Evolutionary conservation across 2,113 vertebrate species (phyloP).

Genomic region (Uropsilus gracilis): DNA sequence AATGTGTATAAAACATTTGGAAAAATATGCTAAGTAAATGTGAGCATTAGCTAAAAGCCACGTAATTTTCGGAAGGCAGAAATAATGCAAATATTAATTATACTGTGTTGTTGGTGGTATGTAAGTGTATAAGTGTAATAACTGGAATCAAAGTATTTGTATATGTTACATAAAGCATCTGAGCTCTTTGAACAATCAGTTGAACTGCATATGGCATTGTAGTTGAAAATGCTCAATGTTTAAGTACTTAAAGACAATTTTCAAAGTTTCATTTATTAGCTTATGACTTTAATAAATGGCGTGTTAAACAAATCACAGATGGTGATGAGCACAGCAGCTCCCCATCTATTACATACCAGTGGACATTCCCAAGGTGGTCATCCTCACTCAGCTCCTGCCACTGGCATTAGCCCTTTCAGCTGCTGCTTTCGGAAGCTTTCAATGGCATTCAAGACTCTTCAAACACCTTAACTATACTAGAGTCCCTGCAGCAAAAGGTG

Average conservation of each 20-base stretch:
- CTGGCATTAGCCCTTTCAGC: background rate
- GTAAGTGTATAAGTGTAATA: background rate
- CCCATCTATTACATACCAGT: background rate
- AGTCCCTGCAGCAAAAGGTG: background rate
- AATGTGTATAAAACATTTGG: background rate
- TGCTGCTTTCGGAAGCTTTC: background rate
- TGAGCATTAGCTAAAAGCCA: background rate
- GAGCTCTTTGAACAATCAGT: background rate
- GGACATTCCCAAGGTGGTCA: background rate
- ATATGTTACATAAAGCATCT: background rate
- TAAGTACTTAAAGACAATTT: background rate
- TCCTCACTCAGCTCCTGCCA: background rate
- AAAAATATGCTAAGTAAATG: background rate
- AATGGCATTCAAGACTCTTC: background rate
- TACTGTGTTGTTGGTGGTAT: background rate
- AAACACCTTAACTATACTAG: background rate
- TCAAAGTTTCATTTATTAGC: slow-evolving; percentile 10
- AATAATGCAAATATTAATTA: background rate
- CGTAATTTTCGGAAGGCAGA: background rate
- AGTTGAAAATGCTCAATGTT: background rate
- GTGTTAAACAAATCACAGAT: background rate
- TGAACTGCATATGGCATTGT: background rate
- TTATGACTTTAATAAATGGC: background rate
- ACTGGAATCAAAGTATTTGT: background rate
- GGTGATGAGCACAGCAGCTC: background rate